Evolutionary conservation across 2,113 vertebrate genomes (phyloP).

Genomic region (Glaucidium brasilianum): DNA sequence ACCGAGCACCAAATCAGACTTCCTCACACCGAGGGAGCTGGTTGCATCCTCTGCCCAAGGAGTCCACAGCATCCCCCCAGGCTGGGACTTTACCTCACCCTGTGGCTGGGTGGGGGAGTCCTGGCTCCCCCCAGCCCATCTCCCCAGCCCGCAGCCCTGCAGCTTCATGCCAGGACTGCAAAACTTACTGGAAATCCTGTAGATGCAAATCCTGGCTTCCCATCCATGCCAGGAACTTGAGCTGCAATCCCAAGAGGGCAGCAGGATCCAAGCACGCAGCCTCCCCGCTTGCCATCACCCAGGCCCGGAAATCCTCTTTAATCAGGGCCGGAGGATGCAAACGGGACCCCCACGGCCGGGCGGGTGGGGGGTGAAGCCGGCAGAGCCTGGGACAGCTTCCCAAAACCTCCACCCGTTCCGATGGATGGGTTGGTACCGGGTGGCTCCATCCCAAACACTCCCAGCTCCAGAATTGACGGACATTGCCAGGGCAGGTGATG

Average conservation of each 20-base stretch:
- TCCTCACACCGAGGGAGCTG: accelerated
- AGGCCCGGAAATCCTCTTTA: neutral
- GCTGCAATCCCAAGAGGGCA: slow-evolving; percentile 47
- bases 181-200: slow-evolving; percentile 63
- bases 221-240: slow-evolving; percentile 35
- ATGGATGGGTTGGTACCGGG: neutral
- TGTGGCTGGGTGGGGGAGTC: accelerated
- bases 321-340: accelerated
- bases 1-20: neutral
- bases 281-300: neutral
- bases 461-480: neutral
- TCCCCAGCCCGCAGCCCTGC: neutral
- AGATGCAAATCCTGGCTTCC: slow-evolving; percentile 18
- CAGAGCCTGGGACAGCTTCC: neutral
- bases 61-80: neutral
- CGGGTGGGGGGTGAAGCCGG: neutral
- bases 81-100: accelerated
- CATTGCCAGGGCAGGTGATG: neutral
- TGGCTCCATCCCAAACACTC: neutral
- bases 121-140: accelerated
- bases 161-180: neutral
- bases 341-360: accelerated
- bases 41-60: no score
- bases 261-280: neutral
- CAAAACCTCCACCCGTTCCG: neutral